Evolutionary conservation across 1,140 invertebrate species (phyloP), one percentile per base, ranked within the genome.

Genomic region (Trichonephila clavipes): DNA sequence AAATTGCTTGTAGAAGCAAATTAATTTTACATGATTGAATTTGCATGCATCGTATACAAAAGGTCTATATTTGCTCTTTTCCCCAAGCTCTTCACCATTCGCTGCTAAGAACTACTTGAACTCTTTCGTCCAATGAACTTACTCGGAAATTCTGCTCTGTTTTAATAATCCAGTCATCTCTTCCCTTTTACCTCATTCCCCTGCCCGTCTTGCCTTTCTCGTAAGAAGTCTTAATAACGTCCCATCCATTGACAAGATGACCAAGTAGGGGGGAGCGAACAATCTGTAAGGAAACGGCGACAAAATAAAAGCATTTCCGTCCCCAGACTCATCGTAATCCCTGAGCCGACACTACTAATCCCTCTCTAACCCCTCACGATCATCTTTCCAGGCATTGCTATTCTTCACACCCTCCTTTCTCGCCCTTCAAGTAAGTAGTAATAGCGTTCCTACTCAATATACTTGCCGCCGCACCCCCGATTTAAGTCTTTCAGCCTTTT

Each of bases 291-390:
- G 72, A 77, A 77, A 90, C 88, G 58, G 69, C 44, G 21, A 92
- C 90, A 92, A 86, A 92, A 92, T 92, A 92, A 92, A 92, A 92
- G 90, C 83, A 66, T 92, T 91, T 92, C 82, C 89, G 89, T 91
- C 89, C n/a, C 72, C 61, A 64, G 89, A 77, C 72, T 24, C 18
- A 34, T n/a, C 90, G 61, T 92, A 92, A 92, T 92, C 90, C 90
- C 82, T 58, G 28, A 62, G 61, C 82, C 90, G 90, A 92, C 90
- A 92, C 77, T 40, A 40, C 82, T 92, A 86, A 92, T 92, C 90
- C 90, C 24, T 69, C 40, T 86, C 82, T 86, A 69, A 81, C 64
- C 40, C 34, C 90, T 86, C 82, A 69, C 90, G 90, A 91, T 91
- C 90, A 86, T 92, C 83, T 92, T 92, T 51, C 82, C 82, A 16